A percentile compares a stretch with the other conserved stretches of the same genome.
These are phyloP conservation scores for Hystrix brachyura DNA, from an alignment of 2,113 vertebrate genomes.

Conservation along the genomic window DNA sequence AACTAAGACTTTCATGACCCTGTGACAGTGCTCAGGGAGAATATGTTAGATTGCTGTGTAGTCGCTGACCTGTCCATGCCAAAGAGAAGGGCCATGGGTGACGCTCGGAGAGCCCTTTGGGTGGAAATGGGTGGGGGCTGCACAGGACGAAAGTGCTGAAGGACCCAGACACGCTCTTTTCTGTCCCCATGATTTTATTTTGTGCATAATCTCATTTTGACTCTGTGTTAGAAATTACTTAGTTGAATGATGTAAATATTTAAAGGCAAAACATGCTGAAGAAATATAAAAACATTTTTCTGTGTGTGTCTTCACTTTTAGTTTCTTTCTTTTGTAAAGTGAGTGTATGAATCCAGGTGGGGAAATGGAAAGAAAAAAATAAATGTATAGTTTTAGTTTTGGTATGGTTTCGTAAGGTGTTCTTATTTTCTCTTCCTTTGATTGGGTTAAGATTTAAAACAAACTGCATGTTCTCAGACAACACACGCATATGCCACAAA, in stretches of 20 bases:
- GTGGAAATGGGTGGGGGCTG: background rate
- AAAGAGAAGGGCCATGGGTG: background rate
- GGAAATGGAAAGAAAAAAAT: slow-evolving; percentile 32
- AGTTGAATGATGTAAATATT: slow-evolving; percentile 14
- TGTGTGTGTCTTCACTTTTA: slow-evolving; percentile 41
- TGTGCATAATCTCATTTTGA: slow-evolving; percentile 54
- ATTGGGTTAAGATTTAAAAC: slow-evolving; percentile 65
- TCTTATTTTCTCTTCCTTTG: background rate
- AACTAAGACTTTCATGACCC: slow-evolving; percentile 53
- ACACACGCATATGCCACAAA: slow-evolving; percentile 2
- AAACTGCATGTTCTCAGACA: slow-evolving; percentile 33
- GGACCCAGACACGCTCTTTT: background rate
- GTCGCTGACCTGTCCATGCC: background rate
- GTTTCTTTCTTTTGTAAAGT: slow-evolving; percentile 37
- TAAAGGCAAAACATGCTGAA: slow-evolving; percentile 54
- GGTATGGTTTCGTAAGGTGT: background rate
- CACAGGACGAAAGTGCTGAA: background rate
- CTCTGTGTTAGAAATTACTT: slow-evolving; percentile 38
- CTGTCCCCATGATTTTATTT: slow-evolving; percentile 8
- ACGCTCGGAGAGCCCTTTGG: background rate
- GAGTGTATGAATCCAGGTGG: slow-evolving; percentile 36
- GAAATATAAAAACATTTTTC: slow-evolving; percentile 49
- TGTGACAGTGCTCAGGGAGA: slow-evolving; percentile 25
- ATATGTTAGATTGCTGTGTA: background rate
- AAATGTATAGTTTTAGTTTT: background rate